Conservation (phyloP, 2,888 invertebrate species). For the Seladonia tumulorum region DNA sequence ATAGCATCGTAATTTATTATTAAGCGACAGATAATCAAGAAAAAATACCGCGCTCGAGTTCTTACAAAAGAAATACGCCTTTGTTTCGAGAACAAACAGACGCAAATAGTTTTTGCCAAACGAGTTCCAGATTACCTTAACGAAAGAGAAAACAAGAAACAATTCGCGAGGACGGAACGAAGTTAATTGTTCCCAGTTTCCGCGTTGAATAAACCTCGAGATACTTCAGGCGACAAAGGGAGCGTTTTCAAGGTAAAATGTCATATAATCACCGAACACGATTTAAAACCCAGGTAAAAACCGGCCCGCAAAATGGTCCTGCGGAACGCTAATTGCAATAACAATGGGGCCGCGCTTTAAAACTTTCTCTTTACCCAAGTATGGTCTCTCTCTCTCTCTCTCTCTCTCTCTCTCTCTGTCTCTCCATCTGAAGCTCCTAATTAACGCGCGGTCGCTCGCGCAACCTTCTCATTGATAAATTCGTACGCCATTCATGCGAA, state of each 20-base stretch:
- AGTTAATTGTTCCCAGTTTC: conserved; percentile 18
- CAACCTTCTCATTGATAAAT: conserved; percentile 56
- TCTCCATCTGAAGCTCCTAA: conserved; percentile 44
- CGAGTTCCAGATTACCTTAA: background rate
- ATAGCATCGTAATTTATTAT: background rate
- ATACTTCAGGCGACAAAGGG: conserved; percentile 26
- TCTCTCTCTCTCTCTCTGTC: background rate
- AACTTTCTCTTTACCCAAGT: conserved; percentile 52
- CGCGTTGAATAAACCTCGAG: conserved; percentile 12
- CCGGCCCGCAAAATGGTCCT: background rate
- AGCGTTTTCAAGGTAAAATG: conserved; percentile 19
- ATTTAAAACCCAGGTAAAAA: conserved; percentile 24
- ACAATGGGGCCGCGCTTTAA: conserved; percentile 41
- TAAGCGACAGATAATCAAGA: background rate
- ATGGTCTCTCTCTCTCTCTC: background rate
- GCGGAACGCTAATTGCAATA: conserved; percentile 45
- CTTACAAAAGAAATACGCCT: background rate
- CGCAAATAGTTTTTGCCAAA: background rate
- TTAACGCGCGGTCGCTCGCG: conserved; percentile 46
- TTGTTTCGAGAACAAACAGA: background rate
- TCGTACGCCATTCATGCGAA: conserved; percentile 53
- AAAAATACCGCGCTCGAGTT: background rate
- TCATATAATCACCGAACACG: conserved; percentile 6
- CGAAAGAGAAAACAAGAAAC: background rate
- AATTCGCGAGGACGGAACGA: background rate